Conservation (phyloP, 2,113 vertebrate species). For the Tetrao urogallus region DNA sequence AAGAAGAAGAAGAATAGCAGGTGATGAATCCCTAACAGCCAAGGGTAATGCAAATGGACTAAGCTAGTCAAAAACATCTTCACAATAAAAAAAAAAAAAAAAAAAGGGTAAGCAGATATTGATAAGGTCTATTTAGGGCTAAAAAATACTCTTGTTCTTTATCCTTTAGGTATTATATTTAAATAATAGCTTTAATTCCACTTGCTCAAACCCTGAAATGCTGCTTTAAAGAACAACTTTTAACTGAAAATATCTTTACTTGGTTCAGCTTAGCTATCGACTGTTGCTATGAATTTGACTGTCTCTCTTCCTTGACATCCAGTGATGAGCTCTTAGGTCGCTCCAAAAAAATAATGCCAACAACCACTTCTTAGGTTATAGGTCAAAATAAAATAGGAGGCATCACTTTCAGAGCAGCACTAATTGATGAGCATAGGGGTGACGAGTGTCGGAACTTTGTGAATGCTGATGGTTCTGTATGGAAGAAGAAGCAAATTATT, state of each 20-base stretch:
- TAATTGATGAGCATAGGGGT: not conserved
- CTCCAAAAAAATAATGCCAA: too few relatives aligned
- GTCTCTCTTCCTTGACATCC: not conserved
- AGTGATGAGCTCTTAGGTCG: not conserved
- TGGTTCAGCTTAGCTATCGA: not conserved
- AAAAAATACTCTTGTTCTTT: conserved; percentile 16
- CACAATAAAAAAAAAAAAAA: not conserved
- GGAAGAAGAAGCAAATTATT: not conserved
- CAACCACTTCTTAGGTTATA: too few relatives aligned
- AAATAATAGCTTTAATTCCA: not conserved
- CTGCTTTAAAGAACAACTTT: not conserved
- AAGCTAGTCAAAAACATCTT: not conserved
- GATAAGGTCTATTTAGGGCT: not conserved
- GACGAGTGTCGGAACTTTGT: not conserved
- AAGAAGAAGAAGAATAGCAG: not conserved
- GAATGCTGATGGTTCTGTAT: not conserved
- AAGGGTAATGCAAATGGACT: not conserved
- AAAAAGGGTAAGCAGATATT: not conserved
- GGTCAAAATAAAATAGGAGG: too few relatives aligned
- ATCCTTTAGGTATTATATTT: not conserved
- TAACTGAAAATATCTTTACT: not conserved
- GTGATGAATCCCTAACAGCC: not conserved
- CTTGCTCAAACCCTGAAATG: not conserved
- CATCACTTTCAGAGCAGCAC: too few relatives aligned
- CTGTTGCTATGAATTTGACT: not conserved